Evolutionary conservation across 2,113 vertebrate genomes (phyloP).

Genomic region (Bujurquina vittata): DNA sequence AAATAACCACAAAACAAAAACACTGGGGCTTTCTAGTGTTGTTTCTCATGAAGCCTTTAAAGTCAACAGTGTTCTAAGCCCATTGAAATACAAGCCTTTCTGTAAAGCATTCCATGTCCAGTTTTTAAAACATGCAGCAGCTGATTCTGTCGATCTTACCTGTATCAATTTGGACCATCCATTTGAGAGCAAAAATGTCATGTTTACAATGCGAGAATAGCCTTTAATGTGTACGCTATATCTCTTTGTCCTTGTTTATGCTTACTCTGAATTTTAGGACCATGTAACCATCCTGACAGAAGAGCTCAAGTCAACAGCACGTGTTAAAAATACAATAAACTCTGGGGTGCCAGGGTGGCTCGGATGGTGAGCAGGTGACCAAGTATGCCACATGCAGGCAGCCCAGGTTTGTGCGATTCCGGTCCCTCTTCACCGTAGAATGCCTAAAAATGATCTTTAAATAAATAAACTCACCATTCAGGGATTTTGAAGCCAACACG

Average conservation of each 20-base stretch:
- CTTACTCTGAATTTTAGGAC: not conserved
- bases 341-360: no score
- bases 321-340: not conserved
- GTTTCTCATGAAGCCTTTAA: not conserved
- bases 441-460: no score
- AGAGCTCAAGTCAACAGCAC: not conserved
- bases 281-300: not conserved
- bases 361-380: no score
- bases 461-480: not conserved
- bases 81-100: not conserved
- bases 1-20: not conserved
- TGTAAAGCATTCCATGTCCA: not conserved
- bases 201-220: not conserved
- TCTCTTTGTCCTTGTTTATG: not conserved
- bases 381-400: no score
- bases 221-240: not conserved
- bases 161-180: not conserved
- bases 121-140: not conserved
- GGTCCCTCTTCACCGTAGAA: no score
- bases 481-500: constrained; percentile 34
- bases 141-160: not conserved
- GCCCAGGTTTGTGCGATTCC: no score
- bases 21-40: no score
- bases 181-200: not conserved
- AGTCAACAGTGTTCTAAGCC: not conserved